Evolutionary conservation across 2,888 invertebrate genomes (phyloP), one percentile per base, ranked within the genome.

Genomic region (Ctenicera cuprea): DNA sequence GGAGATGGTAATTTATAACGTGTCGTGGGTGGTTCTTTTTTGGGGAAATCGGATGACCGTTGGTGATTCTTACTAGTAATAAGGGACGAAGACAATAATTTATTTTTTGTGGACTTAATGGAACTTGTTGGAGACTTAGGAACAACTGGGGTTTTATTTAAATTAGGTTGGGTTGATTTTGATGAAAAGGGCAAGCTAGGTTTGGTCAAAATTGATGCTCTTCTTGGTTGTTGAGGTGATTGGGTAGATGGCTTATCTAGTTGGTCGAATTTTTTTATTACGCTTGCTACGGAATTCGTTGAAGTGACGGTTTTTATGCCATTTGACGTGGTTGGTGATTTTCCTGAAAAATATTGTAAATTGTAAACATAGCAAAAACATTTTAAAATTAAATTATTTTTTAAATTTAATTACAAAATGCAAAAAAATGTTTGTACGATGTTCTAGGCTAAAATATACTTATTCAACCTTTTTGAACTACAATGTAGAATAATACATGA

Each of bases 251-350:
- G 59, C 50, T 77, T 77, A 22, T 82, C 80, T 16, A 81, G 63
- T 59, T 77, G 78, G 72, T 85, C 84, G 77, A 86, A 86, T 83
- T 86, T 86, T 74, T 84, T 84, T 48, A 86, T 85, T 37, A 84
- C 83, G 65, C 80, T 84, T 8, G 86, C 85, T 8, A 87, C 86
- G 22, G 83, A 37, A 82, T 83, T 11, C 81, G 81, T 75, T 41
- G 82, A 83, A 16, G 83, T 83, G 43, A 83, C 71, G 57, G 83
- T 80, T 79, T 81, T 85, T 81, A 86, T 59, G 85, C 86, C 81
- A 79, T 81, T 78, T 82, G 85, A 66, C 85, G 85, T 70, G 76
- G 76, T 80, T 72, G 81, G 77, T 74, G 85, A 77, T 81, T 83
- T 84, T 74, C 82, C 86, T 86, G 77, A 4, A 72, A 66, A 52